These are phyloP conservation scores for Macrotis lagotis DNA, from an alignment of 2,113 vertebrate species.

Conservation along the genomic window DNA sequence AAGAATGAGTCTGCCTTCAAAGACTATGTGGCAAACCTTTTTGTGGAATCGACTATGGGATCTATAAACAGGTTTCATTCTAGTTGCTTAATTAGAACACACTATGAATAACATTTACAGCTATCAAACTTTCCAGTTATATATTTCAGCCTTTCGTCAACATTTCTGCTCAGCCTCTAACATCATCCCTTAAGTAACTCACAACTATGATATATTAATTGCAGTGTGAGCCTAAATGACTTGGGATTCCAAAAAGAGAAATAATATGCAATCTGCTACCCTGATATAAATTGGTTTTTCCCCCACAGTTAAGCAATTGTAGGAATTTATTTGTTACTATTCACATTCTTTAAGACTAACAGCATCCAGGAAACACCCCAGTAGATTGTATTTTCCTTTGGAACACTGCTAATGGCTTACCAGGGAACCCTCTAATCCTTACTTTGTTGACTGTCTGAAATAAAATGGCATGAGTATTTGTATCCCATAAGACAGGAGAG, in stretches of 20 bases:
- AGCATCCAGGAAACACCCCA: neutral
- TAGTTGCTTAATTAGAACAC: neutral
- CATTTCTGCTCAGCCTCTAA: neutral
- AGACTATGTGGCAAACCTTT: neutral
- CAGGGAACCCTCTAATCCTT: neutral
- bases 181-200: neutral
- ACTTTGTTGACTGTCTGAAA: neutral
- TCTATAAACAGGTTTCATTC: neutral
- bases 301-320: neutral
- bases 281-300: neutral
- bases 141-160: slow-evolving; percentile 21
- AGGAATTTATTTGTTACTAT: neutral
- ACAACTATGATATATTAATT: neutral
- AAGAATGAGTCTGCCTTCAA: neutral
- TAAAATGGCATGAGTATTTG: neutral
- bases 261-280: neutral
- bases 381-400: neutral
- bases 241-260: neutral
- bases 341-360: neutral
- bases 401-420: neutral
- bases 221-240: neutral
- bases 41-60: neutral
- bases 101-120: neutral
- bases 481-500: neutral
- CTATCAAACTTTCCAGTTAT: neutral